Percentiles rank a stretch among this genome's conserved stretches.
Conservation (phyloP, 2,113 vertebrate genomes). For the Probosciger aterrimus region DNA sequence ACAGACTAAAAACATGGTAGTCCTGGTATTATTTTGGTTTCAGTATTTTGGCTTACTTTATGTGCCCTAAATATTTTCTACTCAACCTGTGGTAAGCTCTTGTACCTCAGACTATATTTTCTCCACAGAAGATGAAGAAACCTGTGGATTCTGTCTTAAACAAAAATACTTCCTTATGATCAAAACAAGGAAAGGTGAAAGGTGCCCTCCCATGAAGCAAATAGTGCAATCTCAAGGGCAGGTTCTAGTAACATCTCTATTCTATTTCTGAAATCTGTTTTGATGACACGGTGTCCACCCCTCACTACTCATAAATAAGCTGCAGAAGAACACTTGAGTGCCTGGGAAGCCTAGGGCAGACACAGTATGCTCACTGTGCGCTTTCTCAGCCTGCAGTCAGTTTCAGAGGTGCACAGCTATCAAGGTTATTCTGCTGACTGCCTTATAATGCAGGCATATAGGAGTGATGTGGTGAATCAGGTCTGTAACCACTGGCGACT, state of each 20-base stretch:
- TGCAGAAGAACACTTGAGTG: background rate
- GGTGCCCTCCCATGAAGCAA: background rate
- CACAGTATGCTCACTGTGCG: accelerated
- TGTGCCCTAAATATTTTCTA: background rate
- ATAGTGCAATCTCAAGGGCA: background rate
- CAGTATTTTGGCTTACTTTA: background rate
- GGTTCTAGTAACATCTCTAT: background rate
- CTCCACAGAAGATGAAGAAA: background rate
- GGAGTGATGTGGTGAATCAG: background rate
- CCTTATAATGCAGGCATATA: background rate
- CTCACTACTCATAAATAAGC: background rate
- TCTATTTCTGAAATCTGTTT: background rate
- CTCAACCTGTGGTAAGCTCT: background rate
- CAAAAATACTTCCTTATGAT: background rate
- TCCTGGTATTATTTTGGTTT: background rate
- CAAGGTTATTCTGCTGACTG: background rate
- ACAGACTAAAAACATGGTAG: background rate
- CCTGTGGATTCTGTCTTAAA: background rate
- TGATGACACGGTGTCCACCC: background rate
- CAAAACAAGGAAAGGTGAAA: background rate
- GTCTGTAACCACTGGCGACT: background rate
- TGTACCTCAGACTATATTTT: background rate
- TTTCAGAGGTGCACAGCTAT: background rate
- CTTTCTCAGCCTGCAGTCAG: background rate
- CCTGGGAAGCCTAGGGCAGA: background rate